These are phyloP conservation scores for Myripristis murdjan DNA, from an alignment of 2,797 vertebrate species.

Conservation along the genomic window DNA sequence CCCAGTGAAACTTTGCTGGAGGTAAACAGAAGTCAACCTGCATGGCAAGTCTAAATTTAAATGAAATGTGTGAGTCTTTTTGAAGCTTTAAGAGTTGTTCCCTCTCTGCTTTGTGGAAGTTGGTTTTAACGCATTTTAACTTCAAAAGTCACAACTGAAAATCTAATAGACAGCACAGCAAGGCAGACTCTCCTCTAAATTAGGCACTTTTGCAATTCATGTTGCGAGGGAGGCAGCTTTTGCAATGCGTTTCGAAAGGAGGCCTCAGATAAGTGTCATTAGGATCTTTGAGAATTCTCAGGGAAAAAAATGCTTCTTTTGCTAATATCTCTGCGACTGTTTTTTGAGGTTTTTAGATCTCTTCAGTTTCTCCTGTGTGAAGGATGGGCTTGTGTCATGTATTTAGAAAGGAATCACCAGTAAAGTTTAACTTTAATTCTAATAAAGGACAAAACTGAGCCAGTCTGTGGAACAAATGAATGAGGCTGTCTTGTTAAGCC, in stretches of 20 bases:
- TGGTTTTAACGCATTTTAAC: neutral
- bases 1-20: neutral
- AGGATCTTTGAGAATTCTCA: too few species aligned
- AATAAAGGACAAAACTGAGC: neutral
- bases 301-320: neutral
- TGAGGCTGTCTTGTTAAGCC: neutral
- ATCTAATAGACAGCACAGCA: neutral
- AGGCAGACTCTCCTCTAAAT: neutral
- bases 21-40: neutral
- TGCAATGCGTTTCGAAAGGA: conserved; percentile 9
- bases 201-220: neutral
- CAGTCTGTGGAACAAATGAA: neutral
- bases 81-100: conserved; percentile 4
- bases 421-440: neutral
- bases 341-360: neutral
- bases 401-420: neutral
- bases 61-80: neutral
- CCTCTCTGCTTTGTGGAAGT: conserved; percentile 6
- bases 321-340: neutral
- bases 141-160: neutral
- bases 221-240: conserved; percentile 13
- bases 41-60: conserved; percentile 2
- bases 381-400: neutral
- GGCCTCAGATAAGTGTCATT: neutral
- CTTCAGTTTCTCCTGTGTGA: neutral